Percentiles rank a stretch among this genome's conserved stretches.
These are phyloP conservation scores for Trematomus bernacchii DNA, from an alignment of 2,797 vertebrate species.

Conservation along the genomic window DNA sequence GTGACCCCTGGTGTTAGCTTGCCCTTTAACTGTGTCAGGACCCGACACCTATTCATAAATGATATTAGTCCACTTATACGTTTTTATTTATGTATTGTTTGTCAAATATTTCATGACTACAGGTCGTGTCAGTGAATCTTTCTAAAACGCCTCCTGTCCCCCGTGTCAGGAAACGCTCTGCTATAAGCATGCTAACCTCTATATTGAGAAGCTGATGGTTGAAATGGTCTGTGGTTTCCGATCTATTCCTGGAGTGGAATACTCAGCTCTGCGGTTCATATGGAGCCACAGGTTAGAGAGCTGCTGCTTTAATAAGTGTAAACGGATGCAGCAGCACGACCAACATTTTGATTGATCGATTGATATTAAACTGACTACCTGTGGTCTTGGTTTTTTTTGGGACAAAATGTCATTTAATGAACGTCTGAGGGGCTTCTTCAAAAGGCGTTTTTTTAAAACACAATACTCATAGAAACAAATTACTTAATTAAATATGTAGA, in stretches of 20 bases:
- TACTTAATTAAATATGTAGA: too few species aligned
- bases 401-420: neutral
- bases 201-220: slow-evolving; percentile 57
- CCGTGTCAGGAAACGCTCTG: slow-evolving; percentile 36
- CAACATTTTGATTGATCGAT: too few species aligned
- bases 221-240: slow-evolving; percentile 67
- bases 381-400: neutral
- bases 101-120: neutral
- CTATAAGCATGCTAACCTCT: slow-evolving; percentile 40
- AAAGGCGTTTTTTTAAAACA: slow-evolving; percentile 2
- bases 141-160: neutral
- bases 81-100: neutral
- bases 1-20: too few species aligned
- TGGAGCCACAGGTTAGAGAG: slow-evolving; percentile 59
- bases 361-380: too few species aligned
- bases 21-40: neutral
- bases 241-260: slow-evolving; percentile 78
- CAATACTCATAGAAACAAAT: neutral
- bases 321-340: slow-evolving; percentile 48
- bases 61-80: neutral
- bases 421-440: neutral
- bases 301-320: slow-evolving; percentile 43
- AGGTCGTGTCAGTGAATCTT: slow-evolving; percentile 2
- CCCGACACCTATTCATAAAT: neutral
- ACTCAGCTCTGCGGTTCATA: slow-evolving; percentile 70